These are phyloP conservation scores for Cyanistes caeruleus DNA, from an alignment of 2,113 vertebrate genomes.

Conservation along the genomic window DNA sequence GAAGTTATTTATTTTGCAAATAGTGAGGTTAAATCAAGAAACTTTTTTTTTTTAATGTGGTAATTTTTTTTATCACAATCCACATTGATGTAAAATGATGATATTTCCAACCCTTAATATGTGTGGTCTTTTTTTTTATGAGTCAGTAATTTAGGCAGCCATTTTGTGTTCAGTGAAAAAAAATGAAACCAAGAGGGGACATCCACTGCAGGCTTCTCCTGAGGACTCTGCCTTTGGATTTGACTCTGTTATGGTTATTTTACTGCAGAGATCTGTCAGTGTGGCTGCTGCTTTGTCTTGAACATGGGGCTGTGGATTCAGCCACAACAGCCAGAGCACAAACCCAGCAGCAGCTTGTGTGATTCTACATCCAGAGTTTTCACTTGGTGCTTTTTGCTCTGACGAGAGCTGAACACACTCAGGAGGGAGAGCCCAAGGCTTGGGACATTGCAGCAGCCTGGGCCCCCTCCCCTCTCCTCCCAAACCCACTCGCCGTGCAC, in stretches of 20 bases:
- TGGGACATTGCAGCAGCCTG: neutral
- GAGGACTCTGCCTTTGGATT: neutral
- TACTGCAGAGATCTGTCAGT: neutral
- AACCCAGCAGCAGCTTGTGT: neutral
- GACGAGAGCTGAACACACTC: rapidly evolving
- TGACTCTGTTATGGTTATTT: neutral
- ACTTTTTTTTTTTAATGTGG: neutral
- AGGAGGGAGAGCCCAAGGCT: neutral
- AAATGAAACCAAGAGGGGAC: neutral
- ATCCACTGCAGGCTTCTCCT: neutral
- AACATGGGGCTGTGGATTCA: rapidly evolving
- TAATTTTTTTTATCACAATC: neutral
- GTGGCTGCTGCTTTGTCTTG: neutral
- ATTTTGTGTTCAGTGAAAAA: constrained; percentile 12
- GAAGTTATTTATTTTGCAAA: neutral
- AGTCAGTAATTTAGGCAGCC: constrained; percentile 21
- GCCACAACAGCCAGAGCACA: neutral
- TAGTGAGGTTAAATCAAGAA: neutral
- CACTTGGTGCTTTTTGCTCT: neutral
- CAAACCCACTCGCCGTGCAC: neutral
- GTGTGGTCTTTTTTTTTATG: neutral
- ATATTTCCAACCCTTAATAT: neutral
- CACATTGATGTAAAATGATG: rapidly evolving
- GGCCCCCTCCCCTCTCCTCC: neutral
- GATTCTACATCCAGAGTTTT: rapidly evolving